Percentiles rank a stretch among this genome's conserved stretches.
Conservation (phyloP, 2,797 vertebrate species). For the Pagetopsis macropterus region DNA sequence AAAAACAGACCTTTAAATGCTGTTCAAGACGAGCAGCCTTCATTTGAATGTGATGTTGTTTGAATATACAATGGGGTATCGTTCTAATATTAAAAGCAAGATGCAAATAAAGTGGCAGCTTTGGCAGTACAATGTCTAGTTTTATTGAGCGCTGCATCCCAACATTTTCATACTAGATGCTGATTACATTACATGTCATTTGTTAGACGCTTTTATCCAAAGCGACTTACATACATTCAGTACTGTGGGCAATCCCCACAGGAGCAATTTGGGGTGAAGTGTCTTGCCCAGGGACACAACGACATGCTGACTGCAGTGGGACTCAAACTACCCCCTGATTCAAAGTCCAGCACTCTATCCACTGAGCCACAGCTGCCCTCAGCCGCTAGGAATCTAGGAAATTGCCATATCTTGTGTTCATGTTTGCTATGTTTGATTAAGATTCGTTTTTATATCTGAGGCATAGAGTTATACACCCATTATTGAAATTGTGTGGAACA, state of each 20-base stretch:
- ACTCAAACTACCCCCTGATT: too few species aligned
- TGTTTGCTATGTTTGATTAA: not conserved
- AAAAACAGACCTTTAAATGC: slow-evolving; percentile 7
- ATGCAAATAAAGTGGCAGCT: slow-evolving; percentile 11
- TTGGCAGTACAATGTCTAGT: not conserved
- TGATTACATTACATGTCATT: too few species aligned
- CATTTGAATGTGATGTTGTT: slow-evolving; percentile 27
- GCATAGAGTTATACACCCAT: not conserved
- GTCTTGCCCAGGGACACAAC: too few species aligned
- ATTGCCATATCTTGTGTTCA: slow-evolving; percentile 2
- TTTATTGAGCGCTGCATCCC: not conserved
- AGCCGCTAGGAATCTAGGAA: too few species aligned
- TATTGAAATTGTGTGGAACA: not conserved
- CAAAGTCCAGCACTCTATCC: too few species aligned
- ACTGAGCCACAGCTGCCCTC: too few species aligned
- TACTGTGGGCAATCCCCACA: too few species aligned
- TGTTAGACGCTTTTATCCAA: too few species aligned
- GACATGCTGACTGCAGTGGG: too few species aligned
- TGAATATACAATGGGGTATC: not conserved
- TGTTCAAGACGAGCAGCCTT: not conserved
- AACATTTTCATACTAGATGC: not conserved
- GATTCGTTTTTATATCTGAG: not conserved
- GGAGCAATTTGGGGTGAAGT: too few species aligned
- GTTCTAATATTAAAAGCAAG: slow-evolving; percentile 1
- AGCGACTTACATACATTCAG: too few species aligned